phyloP scores from a whole-genome alignment of 37 sponge, comb jelly and placozoan species.

The Oopsacas minuta region DNA sequence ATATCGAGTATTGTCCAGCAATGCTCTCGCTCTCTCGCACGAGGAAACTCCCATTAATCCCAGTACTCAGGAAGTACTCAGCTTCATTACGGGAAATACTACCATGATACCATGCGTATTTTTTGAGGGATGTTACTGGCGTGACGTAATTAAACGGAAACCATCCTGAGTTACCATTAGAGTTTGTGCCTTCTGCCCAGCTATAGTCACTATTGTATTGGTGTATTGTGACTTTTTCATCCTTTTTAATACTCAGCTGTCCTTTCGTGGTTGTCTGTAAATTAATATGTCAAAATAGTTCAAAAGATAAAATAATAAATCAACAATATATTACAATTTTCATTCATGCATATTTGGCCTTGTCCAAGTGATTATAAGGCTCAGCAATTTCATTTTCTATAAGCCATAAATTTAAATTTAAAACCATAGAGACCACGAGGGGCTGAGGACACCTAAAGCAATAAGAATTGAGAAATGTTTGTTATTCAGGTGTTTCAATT shows the following conservation, averaged over 20 bases:
- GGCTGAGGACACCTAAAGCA: too few relatives aligned
- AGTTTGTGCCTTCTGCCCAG: conserved; percentile 60
- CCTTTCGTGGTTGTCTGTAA: conserved; percentile 21
- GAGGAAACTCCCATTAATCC: conserved; percentile 90
- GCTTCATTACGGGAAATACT: conserved; percentile 80
- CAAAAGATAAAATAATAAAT: background rate
- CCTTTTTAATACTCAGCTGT: conserved; percentile 55
- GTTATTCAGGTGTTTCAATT: too few relatives aligned
- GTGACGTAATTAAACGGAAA: conserved; percentile 81
- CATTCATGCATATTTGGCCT: too few relatives aligned
- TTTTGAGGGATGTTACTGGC: conserved; percentile 76
- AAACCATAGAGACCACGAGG: too few relatives aligned
- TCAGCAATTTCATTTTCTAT: too few relatives aligned
- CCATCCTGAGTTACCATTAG: conserved; percentile 66
- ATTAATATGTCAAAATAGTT: background rate
- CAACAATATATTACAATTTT: too few relatives aligned
- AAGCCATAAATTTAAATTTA: too few relatives aligned
- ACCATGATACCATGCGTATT: conserved; percentile 90
- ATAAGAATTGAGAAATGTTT: too few relatives aligned
- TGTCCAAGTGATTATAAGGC: too few relatives aligned
- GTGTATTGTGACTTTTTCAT: conserved; percentile 56
- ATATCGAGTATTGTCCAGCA: conserved; percentile 91
- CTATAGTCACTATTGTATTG: conserved; percentile 47
- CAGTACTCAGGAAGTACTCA: conserved; percentile 69
- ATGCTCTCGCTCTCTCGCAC: conserved; percentile 93